phyloP scores from a whole-genome alignment of 2,888 invertebrate genomes.

The Lycocerus yunnanus region DNA sequence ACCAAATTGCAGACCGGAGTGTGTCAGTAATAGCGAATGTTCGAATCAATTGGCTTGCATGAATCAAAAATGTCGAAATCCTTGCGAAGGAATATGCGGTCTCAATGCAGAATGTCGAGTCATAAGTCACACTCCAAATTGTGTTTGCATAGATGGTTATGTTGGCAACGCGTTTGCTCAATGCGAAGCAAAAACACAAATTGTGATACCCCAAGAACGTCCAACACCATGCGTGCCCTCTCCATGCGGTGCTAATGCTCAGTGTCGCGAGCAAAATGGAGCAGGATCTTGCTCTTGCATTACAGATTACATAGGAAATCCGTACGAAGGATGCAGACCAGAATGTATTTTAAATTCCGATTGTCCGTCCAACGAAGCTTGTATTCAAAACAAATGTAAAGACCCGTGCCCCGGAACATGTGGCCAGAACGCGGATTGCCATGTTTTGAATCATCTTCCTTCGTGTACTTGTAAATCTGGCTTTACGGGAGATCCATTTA shows the following conservation, averaged over 20 bases:
- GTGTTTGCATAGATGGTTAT: constrained; percentile 63
- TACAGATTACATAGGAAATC: constrained; percentile 74
- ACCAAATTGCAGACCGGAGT: constrained; percentile 73
- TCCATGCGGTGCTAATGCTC: constrained; percentile 71
- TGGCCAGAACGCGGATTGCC: constrained; percentile 73
- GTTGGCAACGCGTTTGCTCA: constrained; percentile 67
- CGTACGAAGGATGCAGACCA: constrained; percentile 76
- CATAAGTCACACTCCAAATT: constrained; percentile 72
- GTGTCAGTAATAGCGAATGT: constrained; percentile 73
- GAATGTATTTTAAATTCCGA: constrained; percentile 76
- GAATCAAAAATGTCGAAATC: constrained; percentile 70
- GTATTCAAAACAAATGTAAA: constrained; percentile 72
- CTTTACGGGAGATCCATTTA: constrained; percentile 78
- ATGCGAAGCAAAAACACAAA: constrained; percentile 14
- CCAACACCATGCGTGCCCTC: constrained; percentile 65
- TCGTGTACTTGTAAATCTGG: constrained; percentile 71
- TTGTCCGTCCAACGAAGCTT: constrained; percentile 72
- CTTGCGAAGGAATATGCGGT: constrained; percentile 74
- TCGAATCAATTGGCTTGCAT: constrained; percentile 67
- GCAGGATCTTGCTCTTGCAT: constrained; percentile 73
- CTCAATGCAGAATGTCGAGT: constrained; percentile 72
- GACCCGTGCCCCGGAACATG: constrained; percentile 82
- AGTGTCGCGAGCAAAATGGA: constrained; percentile 67
- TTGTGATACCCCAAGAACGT: constrained; percentile 41
- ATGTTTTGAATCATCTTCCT: constrained; percentile 74